Evolutionary conservation across 1,140 invertebrate species (phyloP), one percentile per base, ranked within the genome.

Genomic region (Monomorium pharaonis): DNA sequence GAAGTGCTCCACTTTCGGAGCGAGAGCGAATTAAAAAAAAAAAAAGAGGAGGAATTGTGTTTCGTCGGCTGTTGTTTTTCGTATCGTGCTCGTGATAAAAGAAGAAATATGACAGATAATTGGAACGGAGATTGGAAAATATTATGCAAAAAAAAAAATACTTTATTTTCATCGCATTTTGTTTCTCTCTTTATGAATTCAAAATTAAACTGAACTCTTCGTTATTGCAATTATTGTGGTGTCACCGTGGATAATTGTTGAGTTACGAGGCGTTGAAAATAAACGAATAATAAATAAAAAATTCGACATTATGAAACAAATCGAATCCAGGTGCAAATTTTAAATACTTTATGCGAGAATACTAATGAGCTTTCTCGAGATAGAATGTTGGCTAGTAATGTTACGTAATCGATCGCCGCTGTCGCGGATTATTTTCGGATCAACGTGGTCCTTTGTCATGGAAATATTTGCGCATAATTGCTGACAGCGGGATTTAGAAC

Each of bases 391-490:
- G 14, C 30, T n/a, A 63, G 3, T 24, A 30, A 37, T 47, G 18
- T 63, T 44, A 33, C 24, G 5, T 62, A 44, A 63, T 63, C 37
- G 75, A 76, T 76, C 24, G 10, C 30, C 3, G 6, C 42, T 21
- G 67, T 74, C 49, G n/a, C n/a, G 24, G 37, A 76, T 33, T 49
- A 4, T 24, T 9, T 16, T 24, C 14, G 21, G 14, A 27, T 54
- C 30, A 14, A 16, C 47, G 6, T 6, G 24, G 18, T 80, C 10
- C 47, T 77, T 47, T 70, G 75, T 42, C 47, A n/a, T n/a, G 33
- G 10, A 60, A 76, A 60, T 56, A 75, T 60, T 47, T n/a, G 69
- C 54, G 80, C 24, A 10, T 51, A 72, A 60, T 74, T 67, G 27
- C 24, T 37, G n/a, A 56, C 65, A 24, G 30, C 51, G 37, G 54